Evolutionary conservation across 2,797 vertebrate species (phyloP).

Genomic region (Mareca penelope): DNA sequence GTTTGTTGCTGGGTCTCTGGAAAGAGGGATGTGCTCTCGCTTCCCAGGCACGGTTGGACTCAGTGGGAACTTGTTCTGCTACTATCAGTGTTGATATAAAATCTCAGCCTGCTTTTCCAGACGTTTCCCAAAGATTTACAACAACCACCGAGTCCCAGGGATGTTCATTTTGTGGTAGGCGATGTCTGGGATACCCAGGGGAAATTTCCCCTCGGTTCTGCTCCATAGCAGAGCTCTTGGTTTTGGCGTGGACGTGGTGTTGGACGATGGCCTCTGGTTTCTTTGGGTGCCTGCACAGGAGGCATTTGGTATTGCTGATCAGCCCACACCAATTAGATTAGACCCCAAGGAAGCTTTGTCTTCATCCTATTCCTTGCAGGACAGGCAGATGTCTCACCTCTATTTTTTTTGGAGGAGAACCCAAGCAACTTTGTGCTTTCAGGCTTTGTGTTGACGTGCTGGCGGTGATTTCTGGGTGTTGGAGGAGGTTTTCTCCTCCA

Average conservation of each 20-base stretch:
- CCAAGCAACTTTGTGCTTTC: not conserved
- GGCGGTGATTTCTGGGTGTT: not conserved
- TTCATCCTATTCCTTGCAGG: not conserved
- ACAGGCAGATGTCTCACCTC: not conserved
- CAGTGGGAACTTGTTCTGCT: not conserved
- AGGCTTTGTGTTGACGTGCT: not conserved
- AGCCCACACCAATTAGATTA: not conserved
- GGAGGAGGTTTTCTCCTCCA: not conserved
- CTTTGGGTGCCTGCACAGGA: not conserved
- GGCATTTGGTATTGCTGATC: not conserved
- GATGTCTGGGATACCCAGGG: not conserved
- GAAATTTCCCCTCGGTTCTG: not conserved
- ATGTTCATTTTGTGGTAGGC: not conserved
- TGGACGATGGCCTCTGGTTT: not conserved
- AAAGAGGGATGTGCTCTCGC: not conserved
- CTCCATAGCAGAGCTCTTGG: not conserved
- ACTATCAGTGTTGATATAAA: not conserved
- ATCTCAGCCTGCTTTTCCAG: not conserved
- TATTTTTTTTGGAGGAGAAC: not conserved
- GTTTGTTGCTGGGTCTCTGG: not conserved
- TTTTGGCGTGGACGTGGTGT: not conserved
- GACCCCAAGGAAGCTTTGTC: not conserved
- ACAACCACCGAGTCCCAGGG: not conserved
- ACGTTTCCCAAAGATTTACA: not conserved
- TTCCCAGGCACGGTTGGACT: not conserved